Conservation (phyloP, 2,113 vertebrate species). For the Pithys albifrons region DNA sequence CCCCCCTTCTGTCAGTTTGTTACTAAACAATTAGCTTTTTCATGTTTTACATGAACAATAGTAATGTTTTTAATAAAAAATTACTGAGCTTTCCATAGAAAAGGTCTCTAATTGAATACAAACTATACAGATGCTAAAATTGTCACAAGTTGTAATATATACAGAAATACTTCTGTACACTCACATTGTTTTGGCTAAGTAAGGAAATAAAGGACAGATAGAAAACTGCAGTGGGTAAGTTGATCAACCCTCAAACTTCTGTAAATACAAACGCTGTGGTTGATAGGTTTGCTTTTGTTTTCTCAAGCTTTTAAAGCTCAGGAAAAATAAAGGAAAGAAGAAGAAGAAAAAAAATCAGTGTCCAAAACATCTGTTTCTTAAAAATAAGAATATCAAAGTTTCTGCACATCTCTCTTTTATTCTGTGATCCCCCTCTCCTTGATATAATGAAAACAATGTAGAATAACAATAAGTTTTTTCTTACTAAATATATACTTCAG, state of each 20-base stretch:
- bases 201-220: constrained; percentile 65
- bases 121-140: constrained; percentile 78
- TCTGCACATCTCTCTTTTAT: constrained; percentile 34
- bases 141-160: constrained; percentile 68
- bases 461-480: constrained; percentile 36
- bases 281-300: constrained; percentile 37
- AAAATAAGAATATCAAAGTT: constrained; percentile 45
- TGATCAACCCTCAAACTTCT: constrained; percentile 5
- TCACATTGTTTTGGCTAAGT: constrained; percentile 77
- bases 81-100: constrained; percentile 83
- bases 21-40: constrained; percentile 67
- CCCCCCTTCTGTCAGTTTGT: constrained; percentile 61
- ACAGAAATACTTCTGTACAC: constrained; percentile 77
- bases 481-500: constrained; percentile 21
- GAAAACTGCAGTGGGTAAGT: constrained; percentile 41
- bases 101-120: constrained; percentile 77
- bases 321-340: neutral
- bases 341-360: neutral
- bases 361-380: neutral
- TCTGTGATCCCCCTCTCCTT: constrained; percentile 49
- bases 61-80: constrained; percentile 81
- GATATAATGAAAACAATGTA: constrained; percentile 45
- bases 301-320: constrained; percentile 57
- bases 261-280: constrained; percentile 6
- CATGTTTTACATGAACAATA: constrained; percentile 83